phyloP scores from a whole-genome alignment of 2,797 vertebrate genomes.

The Dromococcyx pavoninus region DNA sequence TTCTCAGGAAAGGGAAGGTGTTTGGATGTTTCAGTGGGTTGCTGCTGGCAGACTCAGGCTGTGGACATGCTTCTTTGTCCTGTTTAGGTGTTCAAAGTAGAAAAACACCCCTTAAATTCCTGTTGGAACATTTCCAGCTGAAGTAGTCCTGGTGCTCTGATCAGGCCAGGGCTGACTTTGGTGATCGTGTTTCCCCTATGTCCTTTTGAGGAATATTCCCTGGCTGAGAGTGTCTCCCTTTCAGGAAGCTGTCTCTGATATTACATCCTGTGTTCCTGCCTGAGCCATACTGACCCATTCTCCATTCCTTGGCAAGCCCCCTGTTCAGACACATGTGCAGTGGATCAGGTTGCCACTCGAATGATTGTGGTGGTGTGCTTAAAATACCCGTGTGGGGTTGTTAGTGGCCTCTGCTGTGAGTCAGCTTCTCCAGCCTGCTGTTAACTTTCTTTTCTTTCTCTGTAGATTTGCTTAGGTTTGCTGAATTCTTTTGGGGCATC shows the following conservation, averaged over 20 bases:
- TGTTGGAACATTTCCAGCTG: neutral
- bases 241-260: constrained; percentile 15
- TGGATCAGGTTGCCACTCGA: neutral
- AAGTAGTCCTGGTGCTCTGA: neutral
- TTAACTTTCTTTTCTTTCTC: neutral
- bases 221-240: neutral
- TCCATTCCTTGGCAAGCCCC: neutral
- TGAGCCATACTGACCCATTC: neutral
- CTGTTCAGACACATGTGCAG: neutral
- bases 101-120: neutral
- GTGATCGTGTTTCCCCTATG: neutral
- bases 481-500: neutral
- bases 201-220: neutral
- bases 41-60: neutral
- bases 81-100: neutral
- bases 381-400: neutral
- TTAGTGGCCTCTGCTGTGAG: neutral
- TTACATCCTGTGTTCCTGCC: neutral
- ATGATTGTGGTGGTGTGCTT: neutral
- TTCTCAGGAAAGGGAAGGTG: neutral
- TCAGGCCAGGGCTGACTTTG: neutral
- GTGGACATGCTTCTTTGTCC: neutral
- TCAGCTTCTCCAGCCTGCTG: neutral
- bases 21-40: neutral
- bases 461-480: neutral